A percentile compares a stretch with the other conserved stretches of the same genome.
Evolutionary conservation across 1,140 invertebrate species (phyloP).

Genomic region (Anastrepha ludens): DNA sequence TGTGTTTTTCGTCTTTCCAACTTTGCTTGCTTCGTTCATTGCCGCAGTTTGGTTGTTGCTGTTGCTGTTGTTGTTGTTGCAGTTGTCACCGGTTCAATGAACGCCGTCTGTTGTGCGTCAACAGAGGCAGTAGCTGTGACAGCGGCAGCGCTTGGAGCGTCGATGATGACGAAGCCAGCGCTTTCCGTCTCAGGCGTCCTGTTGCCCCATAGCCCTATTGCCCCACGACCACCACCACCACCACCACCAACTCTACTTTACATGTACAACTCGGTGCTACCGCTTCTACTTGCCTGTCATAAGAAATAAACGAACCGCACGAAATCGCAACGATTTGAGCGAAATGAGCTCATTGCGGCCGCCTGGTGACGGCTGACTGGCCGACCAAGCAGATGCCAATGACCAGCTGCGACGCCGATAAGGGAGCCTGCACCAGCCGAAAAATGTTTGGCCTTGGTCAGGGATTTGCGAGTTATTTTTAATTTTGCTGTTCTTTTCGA

Average conservation of each 20-base stretch:
- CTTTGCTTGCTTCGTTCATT: constrained; percentile 19
- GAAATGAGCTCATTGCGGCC: constrained; percentile 39
- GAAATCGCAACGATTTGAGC: constrained; percentile 43
- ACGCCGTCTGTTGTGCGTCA: constrained; percentile 35
- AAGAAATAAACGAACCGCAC: constrained; percentile 42
- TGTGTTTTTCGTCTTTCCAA: constrained; percentile 9
- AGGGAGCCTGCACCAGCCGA: constrained; percentile 50
- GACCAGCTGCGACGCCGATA: constrained; percentile 17
- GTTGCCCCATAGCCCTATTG: constrained; percentile 45
- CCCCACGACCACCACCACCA: constrained; percentile 14
- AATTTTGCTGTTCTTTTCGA: constrained; percentile 56
- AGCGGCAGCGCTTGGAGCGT: background rate
- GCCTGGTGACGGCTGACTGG: constrained; percentile 6
- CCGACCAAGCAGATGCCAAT: constrained; percentile 35
- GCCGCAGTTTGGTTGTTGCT: constrained; percentile 3
- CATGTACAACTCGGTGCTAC: background rate
- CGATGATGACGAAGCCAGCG: background rate
- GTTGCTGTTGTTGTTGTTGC: constrained; percentile 28
- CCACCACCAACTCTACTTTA: constrained; percentile 11
- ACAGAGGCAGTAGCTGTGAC: background rate
- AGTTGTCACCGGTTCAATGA: constrained; percentile 47
- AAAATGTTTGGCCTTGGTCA: constrained; percentile 52
- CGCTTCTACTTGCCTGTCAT: constrained; percentile 34
- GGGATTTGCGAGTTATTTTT: constrained; percentile 56
- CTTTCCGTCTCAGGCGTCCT: constrained; percentile 5